Evolutionary conservation across 1,140 invertebrate species (phyloP).

Genomic region (Stegodyphus dumicola): DNA sequence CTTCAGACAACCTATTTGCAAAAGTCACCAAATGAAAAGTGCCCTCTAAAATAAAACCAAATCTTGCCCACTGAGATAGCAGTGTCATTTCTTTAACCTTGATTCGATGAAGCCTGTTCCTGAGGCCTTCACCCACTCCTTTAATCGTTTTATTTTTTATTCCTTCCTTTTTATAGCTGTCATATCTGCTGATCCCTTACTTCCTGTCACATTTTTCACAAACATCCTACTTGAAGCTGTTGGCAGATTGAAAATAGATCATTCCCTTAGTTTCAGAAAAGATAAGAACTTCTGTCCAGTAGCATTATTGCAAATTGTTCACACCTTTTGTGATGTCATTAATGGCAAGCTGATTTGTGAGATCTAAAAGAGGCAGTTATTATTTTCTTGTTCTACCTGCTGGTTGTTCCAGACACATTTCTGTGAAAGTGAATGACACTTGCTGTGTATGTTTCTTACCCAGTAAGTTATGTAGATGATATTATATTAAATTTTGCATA

Average conservation of each 20-base stretch:
- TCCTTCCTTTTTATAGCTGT: not conserved
- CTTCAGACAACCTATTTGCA: too few species aligned
- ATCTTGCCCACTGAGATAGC: too few species aligned
- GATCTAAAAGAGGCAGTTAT: too few species aligned
- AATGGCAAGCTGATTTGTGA: not conserved
- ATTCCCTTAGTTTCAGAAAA: slow-evolving; percentile 3
- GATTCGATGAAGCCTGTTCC: too few species aligned
- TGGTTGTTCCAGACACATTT: not conserved
- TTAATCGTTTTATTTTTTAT: too few species aligned
- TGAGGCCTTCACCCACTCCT: too few species aligned
- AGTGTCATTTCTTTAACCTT: too few species aligned
- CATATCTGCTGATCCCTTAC: slow-evolving; percentile 33
- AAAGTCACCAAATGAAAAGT: too few species aligned
- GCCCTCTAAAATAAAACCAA: too few species aligned
- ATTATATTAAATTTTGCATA: not conserved
- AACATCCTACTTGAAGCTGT: slow-evolving; percentile 36
- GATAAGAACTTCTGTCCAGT: slow-evolving; percentile 26
- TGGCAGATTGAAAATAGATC: slow-evolving; percentile 32
- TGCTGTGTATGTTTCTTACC: not conserved
- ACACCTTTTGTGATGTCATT: slow-evolving; percentile 16
- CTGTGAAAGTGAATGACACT: slow-evolving; percentile 37
- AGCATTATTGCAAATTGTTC: not conserved
- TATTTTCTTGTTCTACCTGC: too few species aligned
- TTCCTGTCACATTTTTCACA: slow-evolving; percentile 43
- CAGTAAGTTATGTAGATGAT: not conserved